Conservation (phyloP, 2,113 vertebrate genomes). For the Pedetes capensis region DNA sequence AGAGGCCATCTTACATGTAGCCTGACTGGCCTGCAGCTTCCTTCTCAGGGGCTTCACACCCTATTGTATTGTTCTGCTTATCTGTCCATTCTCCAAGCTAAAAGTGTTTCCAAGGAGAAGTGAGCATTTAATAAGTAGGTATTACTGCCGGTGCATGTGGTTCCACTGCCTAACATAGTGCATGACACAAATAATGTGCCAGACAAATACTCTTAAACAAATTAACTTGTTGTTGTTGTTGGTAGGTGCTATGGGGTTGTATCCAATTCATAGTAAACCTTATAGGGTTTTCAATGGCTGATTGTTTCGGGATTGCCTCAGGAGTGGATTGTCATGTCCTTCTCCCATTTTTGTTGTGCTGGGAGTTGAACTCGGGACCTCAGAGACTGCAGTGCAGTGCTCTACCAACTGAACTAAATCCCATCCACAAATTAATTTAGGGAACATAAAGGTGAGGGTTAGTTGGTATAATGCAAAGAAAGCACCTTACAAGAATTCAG, state of each 20-base stretch:
- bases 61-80: neutral
- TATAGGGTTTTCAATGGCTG: too few relatives aligned
- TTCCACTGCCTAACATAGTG: neutral
- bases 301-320: too few relatives aligned
- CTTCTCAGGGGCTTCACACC: neutral
- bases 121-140: neutral
- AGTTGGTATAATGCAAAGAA: neutral
- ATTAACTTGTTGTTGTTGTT: too few relatives aligned
- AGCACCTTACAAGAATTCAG: neutral
- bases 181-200: neutral
- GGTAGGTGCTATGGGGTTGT: too few relatives aligned
- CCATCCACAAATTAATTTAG: neutral
- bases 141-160: neutral
- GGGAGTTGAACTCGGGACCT: too few relatives aligned
- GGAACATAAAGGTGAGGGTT: neutral
- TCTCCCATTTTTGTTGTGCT: too few relatives aligned
- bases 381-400: too few relatives aligned
- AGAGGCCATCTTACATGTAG: too few relatives aligned
- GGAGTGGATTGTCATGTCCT: too few relatives aligned
- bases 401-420: too few relatives aligned
- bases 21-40: neutral
- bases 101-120: neutral
- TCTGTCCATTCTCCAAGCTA: neutral
- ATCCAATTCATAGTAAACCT: too few relatives aligned
- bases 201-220: neutral